These are phyloP conservation scores for Campylomormyrus tamandua DNA, from an alignment of 2,113 vertebrate species.

Conservation along the genomic window DNA sequence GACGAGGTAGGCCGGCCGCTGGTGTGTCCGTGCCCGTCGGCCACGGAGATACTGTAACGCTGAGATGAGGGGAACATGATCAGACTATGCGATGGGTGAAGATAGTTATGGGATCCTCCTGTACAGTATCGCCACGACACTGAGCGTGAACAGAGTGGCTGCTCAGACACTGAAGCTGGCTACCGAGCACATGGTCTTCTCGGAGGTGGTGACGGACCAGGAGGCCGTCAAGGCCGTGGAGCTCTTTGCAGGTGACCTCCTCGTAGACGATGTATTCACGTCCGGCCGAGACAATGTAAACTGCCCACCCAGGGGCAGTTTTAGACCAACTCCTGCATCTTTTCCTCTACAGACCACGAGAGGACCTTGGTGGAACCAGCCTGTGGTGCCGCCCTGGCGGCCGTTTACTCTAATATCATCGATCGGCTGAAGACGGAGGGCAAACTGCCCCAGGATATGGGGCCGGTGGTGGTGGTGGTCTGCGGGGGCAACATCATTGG, in stretches of 20 bases:
- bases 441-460: constrained; percentile 48
- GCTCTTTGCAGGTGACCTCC: constrained; percentile 73
- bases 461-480: constrained; percentile 70
- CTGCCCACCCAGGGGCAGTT: not conserved
- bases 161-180: constrained; percentile 68
- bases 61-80: not conserved
- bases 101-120: not conserved
- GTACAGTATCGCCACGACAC: constrained; percentile 71
- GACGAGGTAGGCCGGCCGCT: constrained; percentile 66
- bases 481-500: constrained; percentile 78
- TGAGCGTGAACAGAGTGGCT: constrained; percentile 72
- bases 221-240: constrained; percentile 73
- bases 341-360: constrained; percentile 71
- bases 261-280: not conserved
- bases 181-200: constrained; percentile 59
- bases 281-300: not conserved
- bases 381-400: constrained; percentile 76
- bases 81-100: not conserved
- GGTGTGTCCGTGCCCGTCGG: not conserved
- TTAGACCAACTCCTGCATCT: not conserved
- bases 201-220: constrained; percentile 72
- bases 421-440: constrained; percentile 64
- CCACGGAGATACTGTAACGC: not conserved
- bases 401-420: constrained; percentile 71
- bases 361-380: constrained; percentile 79